Base-by-base conservation (phyloP, 2,888 invertebrate genomes). In the Agonopterix subpropinquella region DNA sequence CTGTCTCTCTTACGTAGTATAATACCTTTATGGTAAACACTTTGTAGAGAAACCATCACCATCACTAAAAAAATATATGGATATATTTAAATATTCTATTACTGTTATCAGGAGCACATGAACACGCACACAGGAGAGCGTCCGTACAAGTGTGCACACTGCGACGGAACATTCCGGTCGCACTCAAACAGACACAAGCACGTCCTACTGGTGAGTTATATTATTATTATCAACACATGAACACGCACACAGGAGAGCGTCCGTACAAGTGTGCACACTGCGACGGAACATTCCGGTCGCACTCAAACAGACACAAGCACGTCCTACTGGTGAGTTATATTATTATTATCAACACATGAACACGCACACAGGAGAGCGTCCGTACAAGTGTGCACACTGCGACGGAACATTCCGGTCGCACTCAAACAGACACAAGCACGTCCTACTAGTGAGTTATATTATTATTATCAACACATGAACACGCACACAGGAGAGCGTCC, bases 401-500 rank as follows among this genome's bases (percentile, higher is more conserved):
- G 48, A 47, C 9, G 51, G 48, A 13, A 51, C 48, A 1, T 51
- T 51, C 48, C 48, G 48, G 36, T 51, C 51, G 1, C 48, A 51
- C 36, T 43, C 48, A n/a, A 46, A 51, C 35, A 45, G 43, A 41
- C 45, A 48, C 48, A 48, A 48, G 36, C 51, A 51, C 9, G 18
- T 39, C 8, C 43, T 48, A 2, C 35, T 51, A 46, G 51, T 51
- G 15, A 51, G 47, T 47, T 11, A 42, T 28, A 28, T 18, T 28
- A 28, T 4, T 28, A 5, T 28, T 5, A 28, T 28, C 52, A 69
- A 67, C 70, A 71, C 46, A 41, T 59, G 4, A 59, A 67, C 36
- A 62, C 60, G 0, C 69, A 67, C 55, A 65, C 68, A n/a, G 0
- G 66, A 2, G 69, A 65, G 51, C 52, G 57, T 4, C 67, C 69